These are phyloP conservation scores for Chrysemys picta DNA, from an alignment of 2,113 vertebrate genomes.

Conservation along the genomic window DNA sequence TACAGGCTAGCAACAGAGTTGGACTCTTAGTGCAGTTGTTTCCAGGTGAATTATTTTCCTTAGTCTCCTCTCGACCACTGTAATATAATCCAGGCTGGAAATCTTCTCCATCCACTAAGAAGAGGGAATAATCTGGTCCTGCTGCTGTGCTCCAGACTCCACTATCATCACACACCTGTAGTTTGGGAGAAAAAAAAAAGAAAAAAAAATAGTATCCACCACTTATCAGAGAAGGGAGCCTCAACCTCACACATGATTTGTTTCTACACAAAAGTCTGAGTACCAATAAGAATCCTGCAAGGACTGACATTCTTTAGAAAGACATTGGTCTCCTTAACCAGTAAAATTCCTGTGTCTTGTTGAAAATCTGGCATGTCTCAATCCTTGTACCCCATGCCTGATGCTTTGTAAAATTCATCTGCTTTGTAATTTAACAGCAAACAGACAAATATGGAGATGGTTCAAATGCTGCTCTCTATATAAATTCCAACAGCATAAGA, in stretches of 20 bases:
- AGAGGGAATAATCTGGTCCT: slow-evolving; percentile 89
- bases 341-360: neutral
- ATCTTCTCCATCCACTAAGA: slow-evolving; percentile 93
- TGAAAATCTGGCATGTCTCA: neutral
- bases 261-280: neutral
- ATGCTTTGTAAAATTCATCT: neutral
- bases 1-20: slow-evolving; percentile 87
- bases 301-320: neutral
- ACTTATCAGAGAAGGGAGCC: neutral
- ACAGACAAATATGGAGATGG: neutral
- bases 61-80: slow-evolving; percentile 86
- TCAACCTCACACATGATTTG: neutral
- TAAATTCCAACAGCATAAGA: neutral
- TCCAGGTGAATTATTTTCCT: slow-evolving; percentile 69
- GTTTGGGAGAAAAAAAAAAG: neutral
- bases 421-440: neutral
- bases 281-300: neutral
- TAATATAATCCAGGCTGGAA: slow-evolving; percentile 95
- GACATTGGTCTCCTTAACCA: neutral
- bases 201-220: neutral
- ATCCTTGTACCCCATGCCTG: neutral
- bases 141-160: slow-evolving; percentile 90
- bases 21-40: slow-evolving; percentile 83
- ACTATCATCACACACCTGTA: slow-evolving; percentile 87
- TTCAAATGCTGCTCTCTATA: neutral